A percentile compares a stretch with the other conserved stretches of the same genome.
These are phyloP conservation scores for Dicaeum eximium DNA, from an alignment of 2,113 vertebrate species.

Conservation along the genomic window DNA sequence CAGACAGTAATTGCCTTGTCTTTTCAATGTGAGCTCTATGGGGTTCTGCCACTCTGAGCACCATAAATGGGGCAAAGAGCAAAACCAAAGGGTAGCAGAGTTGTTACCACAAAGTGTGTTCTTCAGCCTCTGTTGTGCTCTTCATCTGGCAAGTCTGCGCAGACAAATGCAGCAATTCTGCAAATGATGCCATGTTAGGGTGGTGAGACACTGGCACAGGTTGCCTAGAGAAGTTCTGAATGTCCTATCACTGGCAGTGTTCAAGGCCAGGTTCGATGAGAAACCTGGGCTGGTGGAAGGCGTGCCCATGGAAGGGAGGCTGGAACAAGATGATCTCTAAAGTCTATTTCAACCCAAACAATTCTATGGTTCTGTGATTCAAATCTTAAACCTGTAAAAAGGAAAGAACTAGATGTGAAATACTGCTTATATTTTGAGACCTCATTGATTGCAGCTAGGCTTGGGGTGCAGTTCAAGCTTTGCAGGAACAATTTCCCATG, in stretches of 20 bases:
- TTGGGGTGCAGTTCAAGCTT: neutral
- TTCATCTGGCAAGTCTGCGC: neutral
- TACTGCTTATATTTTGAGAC: rapidly evolving
- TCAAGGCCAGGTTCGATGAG: neutral
- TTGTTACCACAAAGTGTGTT: neutral
- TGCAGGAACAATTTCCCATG: neutral
- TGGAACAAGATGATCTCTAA: neutral
- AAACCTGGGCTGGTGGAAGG: neutral
- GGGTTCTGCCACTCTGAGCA: neutral
- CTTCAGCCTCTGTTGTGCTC: neutral
- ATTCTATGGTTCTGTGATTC: neutral
- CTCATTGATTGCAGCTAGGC: neutral
- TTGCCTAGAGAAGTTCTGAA: neutral
- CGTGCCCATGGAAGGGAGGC: rapidly evolving
- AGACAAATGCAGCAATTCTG: neutral
- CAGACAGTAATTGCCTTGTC: neutral
- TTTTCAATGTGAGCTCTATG: rapidly evolving
- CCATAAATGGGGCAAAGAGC: neutral
- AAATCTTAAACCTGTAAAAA: neutral
- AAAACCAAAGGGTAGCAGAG: neutral
- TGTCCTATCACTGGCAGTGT: neutral
- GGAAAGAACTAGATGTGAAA: neutral
- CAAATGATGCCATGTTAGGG: rapidly evolving
- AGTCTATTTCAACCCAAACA: neutral
- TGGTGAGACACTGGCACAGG: too few relatives aligned